These are phyloP conservation scores for Sebastes nivosus DNA, from an alignment of 2,797 vertebrate genomes.

Conservation along the genomic window DNA sequence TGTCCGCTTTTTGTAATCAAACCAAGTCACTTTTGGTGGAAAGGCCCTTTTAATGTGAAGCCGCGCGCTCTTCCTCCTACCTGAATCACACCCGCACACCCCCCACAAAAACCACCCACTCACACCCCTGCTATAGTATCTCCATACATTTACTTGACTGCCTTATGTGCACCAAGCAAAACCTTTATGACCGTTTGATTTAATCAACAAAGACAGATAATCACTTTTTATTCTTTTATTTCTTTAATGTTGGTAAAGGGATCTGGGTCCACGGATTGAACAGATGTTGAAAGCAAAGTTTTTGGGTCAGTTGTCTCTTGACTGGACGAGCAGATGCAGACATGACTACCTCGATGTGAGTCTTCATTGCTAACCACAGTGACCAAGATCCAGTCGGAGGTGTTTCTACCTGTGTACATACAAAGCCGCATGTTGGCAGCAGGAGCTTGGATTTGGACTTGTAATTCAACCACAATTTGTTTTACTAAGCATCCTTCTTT, in stretches of 20 bases:
- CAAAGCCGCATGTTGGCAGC: slow-evolving; percentile 19
- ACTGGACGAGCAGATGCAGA: slow-evolving; percentile 60
- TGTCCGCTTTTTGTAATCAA: background rate
- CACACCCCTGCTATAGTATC: slow-evolving; percentile 9
- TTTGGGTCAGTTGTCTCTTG: slow-evolving; percentile 42
- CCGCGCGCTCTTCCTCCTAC: slow-evolving; percentile 10
- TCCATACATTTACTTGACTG: slow-evolving; percentile 56
- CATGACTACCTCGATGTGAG: slow-evolving; percentile 70
- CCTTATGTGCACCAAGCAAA: slow-evolving; percentile 66
- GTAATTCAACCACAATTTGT: slow-evolving; percentile 40
- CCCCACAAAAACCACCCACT: background rate
- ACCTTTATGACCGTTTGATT: slow-evolving; percentile 50
- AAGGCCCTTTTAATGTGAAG: slow-evolving; percentile 44
- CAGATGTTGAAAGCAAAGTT: slow-evolving; percentile 14
- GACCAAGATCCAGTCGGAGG: slow-evolving; percentile 59
- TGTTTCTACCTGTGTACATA: slow-evolving; percentile 53
- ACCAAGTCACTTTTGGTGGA: slow-evolving; percentile 44
- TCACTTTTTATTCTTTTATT: slow-evolving; percentile 16
- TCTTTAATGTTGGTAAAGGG: slow-evolving; percentile 32
- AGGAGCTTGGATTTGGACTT: slow-evolving; percentile 53
- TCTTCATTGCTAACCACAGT: slow-evolving; percentile 60
- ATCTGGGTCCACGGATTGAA: slow-evolving; percentile 36
- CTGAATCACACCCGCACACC: background rate
- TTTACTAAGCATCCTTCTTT: slow-evolving; percentile 38
- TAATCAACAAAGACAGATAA: slow-evolving; percentile 44